Conservation (phyloP, 2,113 vertebrate species). For the Pelusios castaneus region DNA sequence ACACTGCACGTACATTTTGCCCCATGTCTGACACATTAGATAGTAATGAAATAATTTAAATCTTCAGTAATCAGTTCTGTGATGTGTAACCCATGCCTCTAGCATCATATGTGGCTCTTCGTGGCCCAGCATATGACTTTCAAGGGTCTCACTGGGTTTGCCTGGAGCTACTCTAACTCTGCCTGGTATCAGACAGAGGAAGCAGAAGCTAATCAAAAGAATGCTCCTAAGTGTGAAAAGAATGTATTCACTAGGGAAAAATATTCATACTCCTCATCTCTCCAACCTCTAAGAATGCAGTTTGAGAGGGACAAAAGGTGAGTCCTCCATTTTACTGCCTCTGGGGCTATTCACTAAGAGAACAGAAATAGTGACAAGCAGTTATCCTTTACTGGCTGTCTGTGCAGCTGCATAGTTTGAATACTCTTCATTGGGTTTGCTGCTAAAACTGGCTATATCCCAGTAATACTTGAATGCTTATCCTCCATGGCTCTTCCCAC, state of each 20-base stretch:
- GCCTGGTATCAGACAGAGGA: not conserved
- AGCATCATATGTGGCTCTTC: not conserved
- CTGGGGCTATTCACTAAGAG: not conserved
- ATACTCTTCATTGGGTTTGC: not conserved
- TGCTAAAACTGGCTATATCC: not conserved
- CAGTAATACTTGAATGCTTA: not conserved
- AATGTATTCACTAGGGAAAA: fast-evolving
- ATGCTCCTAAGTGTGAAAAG: not conserved
- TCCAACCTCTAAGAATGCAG: not conserved
- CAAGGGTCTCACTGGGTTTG: not conserved
- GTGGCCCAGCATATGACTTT: not conserved
- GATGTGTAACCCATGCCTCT: not conserved
- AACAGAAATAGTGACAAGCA: not conserved
- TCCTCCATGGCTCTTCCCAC: not conserved
- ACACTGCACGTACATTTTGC: not conserved
- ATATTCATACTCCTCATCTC: not conserved
- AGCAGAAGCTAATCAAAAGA: not conserved
- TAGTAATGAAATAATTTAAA: not conserved
- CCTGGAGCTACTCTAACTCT: not conserved
- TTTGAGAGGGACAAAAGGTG: not conserved
- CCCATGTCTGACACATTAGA: not conserved
- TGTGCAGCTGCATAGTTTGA: not conserved
- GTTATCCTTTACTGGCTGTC: not conserved
- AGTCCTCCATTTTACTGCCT: not conserved
- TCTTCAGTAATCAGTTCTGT: not conserved